A percentile compares a stretch with the other conserved stretches of the same genome.
Evolutionary conservation across 1,140 invertebrate species (phyloP).

Genomic region (Schlechtendalia chinensis): DNA sequence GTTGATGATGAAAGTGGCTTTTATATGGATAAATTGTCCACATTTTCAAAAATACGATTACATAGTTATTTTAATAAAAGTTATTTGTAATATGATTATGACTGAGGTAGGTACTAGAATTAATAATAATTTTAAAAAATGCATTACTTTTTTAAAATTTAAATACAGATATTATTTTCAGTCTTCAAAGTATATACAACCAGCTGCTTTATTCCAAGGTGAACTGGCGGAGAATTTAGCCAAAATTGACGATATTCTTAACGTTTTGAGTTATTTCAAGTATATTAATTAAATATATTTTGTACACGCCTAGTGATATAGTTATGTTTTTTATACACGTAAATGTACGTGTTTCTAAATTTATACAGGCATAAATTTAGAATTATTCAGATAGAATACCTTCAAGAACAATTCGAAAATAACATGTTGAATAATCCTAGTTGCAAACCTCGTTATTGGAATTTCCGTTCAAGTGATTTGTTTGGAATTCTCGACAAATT

Average conservation of each 20-base stretch:
- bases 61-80: slow-evolving; percentile 70
- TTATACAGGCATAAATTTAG: slow-evolving; percentile 4
- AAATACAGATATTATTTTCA: slow-evolving; percentile 49
- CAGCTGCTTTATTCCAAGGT: slow-evolving; percentile 68
- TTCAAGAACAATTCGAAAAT: slow-evolving; percentile 19
- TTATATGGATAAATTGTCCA: slow-evolving; percentile 80
- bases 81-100: slow-evolving; percentile 77
- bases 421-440: slow-evolving; percentile 48
- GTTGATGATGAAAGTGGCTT: slow-evolving; percentile 70
- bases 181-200: slow-evolving; percentile 58
- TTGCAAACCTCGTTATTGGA: slow-evolving; percentile 64
- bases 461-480: slow-evolving; percentile 69
- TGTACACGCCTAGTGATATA: not conserved
- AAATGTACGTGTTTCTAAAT: too few species aligned
- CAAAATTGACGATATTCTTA: slow-evolving; percentile 59
- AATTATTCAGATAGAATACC: slow-evolving; percentile 8
- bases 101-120: slow-evolving; percentile 58
- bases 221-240: slow-evolving; percentile 66
- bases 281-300: slow-evolving; percentile 52
- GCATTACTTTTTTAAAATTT: too few species aligned
- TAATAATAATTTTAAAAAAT: slow-evolving; percentile 48
- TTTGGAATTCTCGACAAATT: slow-evolving; percentile 71
- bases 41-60: slow-evolving; percentile 76
- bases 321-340: not conserved
- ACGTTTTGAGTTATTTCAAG: slow-evolving; percentile 60